Base-by-base conservation (phyloP, 1,140 invertebrate genomes). In the Druon quercuslanigerum region DNA sequence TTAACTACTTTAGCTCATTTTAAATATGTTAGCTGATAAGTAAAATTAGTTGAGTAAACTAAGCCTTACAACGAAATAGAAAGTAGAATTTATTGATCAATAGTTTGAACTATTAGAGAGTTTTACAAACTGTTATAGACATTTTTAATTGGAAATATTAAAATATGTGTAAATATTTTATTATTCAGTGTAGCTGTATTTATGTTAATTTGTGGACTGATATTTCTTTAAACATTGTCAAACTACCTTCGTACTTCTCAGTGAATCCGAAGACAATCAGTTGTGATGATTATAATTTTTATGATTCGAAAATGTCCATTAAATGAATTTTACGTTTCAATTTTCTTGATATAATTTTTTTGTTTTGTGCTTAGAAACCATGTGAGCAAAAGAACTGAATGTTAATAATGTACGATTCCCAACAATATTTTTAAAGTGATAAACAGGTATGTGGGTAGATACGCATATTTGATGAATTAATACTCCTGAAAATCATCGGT, bases 361-460 rank as follows among this genome's bases (percentile, higher is more conserved):
- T 17, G 20, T 56, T 19, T 56, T 19, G 19, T 56, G 19, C 3
- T 56, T 40, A 14, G 60, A 40, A 40, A 66, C 12, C 40, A 66
- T 16, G 1, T 66, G 33, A 66, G 14, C 25, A n/a, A 66, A 25
- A 40, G 60, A 40, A 66, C 60, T 66, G 60, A 66, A 66, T 66
- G 25, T 66, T 66, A 66, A 66, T 11, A 60, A 33, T 33, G 20
- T 33, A 7, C 16, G 6, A 40, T 16, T 66, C n/a, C 14, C 14
- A 66, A 66, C n/a, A 66, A 14, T 16, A 33, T 12, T 33, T 66
- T 66, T 66, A 66, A 66, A 66, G 60, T 66, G 57, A 66, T 56
- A 56, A 17, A 19, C 40, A 66, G 20, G 16, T 66, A 25, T 66
- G 19, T 56, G 16, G 57, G 40, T 66, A 66, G 33, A 60, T 60